Evolutionary conservation across 2,113 vertebrate genomes (phyloP).

Genomic region (Leucopsar rothschildi): DNA sequence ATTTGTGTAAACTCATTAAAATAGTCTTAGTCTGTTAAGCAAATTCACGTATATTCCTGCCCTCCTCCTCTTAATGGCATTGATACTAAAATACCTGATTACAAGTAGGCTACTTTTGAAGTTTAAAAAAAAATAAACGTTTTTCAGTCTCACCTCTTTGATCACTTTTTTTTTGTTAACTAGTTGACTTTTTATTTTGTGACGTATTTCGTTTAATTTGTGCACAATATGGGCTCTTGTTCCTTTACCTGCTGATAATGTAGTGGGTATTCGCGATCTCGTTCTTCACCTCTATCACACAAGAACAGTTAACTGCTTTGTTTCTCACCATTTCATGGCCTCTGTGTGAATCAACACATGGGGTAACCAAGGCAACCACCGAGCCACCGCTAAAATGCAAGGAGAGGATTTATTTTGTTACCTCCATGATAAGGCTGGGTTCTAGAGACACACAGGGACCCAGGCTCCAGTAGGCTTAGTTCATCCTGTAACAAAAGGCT

Average conservation of each 20-base stretch:
- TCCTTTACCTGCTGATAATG: neutral
- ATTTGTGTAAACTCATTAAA: neutral
- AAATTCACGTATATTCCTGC: neutral
- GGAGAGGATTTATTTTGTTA: neutral
- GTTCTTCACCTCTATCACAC: neutral
- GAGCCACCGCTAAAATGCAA: neutral
- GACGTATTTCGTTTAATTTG: neutral
- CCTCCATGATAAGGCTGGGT: neutral
- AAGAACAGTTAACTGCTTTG: neutral
- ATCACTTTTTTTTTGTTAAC: neutral
- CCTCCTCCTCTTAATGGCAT: neutral
- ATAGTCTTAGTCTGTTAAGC: neutral
- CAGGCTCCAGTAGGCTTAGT: neutral
- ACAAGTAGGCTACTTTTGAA: neutral
- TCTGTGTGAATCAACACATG: neutral
- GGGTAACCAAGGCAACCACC: neutral
- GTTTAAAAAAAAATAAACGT: neutral
- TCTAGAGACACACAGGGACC: neutral
- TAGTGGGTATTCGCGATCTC: neutral
- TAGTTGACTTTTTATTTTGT: neutral
- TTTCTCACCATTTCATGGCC: neutral
- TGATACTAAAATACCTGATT: neutral
- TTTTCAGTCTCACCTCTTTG: neutral
- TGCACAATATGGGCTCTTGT: neutral
- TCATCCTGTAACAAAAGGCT: neutral